phyloP scores from a whole-genome alignment of 2,797 vertebrate genomes.

The Anableps anableps region DNA sequence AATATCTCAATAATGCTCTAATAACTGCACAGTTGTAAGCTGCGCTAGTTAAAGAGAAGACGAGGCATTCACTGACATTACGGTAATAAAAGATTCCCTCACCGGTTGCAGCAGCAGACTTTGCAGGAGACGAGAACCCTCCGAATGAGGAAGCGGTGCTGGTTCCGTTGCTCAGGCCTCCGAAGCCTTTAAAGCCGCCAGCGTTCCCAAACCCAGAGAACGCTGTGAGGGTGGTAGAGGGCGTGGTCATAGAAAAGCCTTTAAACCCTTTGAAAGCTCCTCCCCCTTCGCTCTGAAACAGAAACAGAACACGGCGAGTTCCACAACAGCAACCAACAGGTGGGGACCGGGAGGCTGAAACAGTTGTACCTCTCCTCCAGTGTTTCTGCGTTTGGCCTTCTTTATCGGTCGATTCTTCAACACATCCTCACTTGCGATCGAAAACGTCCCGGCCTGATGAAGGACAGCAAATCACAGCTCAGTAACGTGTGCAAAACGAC shows the following conservation, averaged over 20 bases:
- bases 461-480: neutral
- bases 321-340: neutral
- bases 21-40: neutral
- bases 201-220: constrained; percentile 76
- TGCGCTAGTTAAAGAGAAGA: neutral
- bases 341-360: neutral
- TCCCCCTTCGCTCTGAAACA: constrained; percentile 65
- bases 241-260: constrained; percentile 69
- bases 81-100: constrained; percentile 18
- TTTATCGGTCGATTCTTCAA: constrained; percentile 93
- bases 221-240: neutral
- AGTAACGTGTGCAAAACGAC: too few species aligned
- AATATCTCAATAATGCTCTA: too few species aligned
- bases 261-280: constrained; percentile 81
- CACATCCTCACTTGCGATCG: constrained; percentile 91
- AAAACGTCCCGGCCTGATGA: constrained; percentile 91
- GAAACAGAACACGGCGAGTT: neutral
- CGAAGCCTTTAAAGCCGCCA: constrained; percentile 68
- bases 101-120: constrained; percentile 63
- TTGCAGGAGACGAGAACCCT: constrained; percentile 59
- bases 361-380: constrained; percentile 83
- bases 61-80: neutral
- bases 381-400: constrained; percentile 91
- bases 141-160: constrained; percentile 47
- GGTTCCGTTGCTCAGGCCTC: constrained; percentile 77